Evolutionary conservation across 2,797 vertebrate genomes (phyloP).

Genomic region (Poeciliopsis infans): DNA sequence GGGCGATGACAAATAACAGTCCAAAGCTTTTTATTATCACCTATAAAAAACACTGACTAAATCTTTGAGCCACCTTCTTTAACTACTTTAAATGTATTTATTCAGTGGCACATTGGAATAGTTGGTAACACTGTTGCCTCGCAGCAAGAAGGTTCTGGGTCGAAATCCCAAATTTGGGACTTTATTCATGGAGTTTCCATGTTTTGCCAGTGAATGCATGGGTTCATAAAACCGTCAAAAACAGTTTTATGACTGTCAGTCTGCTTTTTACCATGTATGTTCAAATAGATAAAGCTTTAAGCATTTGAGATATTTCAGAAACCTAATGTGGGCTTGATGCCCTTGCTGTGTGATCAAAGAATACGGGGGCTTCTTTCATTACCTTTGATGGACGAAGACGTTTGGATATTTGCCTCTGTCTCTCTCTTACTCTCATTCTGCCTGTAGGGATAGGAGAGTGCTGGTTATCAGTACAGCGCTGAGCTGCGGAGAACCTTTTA

Average conservation of each 20-base stretch:
- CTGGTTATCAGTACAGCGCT: constrained; percentile 64
- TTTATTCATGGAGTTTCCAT: neutral
- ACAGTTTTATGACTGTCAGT: neutral
- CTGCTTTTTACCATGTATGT: constrained; percentile 22
- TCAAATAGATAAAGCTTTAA: constrained; percentile 67
- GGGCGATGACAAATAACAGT: neutral
- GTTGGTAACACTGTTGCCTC: neutral
- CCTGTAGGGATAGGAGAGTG: constrained; percentile 60
- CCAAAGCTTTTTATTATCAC: neutral
- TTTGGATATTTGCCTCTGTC: constrained; percentile 71
- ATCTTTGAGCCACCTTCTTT: neutral
- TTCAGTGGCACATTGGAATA: neutral
- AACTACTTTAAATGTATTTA: neutral
- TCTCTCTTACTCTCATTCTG: constrained; percentile 38
- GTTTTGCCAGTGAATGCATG: neutral
- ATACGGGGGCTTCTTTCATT: constrained; percentile 70
- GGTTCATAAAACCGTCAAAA: neutral
- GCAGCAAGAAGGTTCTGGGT: neutral
- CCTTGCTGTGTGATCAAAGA: constrained; percentile 75
- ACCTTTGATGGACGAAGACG: constrained; percentile 68
- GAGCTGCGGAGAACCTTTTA: constrained; percentile 56
- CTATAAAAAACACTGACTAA: neutral
- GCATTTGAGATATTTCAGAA: constrained; percentile 68
- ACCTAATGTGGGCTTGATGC: constrained; percentile 65
- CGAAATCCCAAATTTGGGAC: neutral